Evolutionary conservation across 2,797 vertebrate genomes (phyloP), one percentile per base, ranked within the genome.

Genomic region (Myiotriccus ornatus): DNA sequence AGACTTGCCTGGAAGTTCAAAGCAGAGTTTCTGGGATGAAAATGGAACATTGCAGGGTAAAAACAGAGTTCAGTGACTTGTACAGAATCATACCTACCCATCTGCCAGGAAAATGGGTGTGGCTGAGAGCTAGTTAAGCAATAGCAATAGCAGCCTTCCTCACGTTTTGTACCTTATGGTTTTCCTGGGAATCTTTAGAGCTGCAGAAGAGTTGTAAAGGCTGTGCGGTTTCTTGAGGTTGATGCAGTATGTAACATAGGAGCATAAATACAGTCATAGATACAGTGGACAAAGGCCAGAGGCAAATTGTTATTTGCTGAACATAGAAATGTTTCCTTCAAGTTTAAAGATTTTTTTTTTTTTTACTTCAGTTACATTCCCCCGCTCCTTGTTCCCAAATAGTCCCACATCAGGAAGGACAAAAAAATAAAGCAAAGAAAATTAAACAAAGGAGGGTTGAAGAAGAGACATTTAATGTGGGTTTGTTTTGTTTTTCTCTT

Each of bases 1-100:
- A 91, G 70, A 7, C 67, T 77, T 90, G 77, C 53, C 39, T 85
- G 64, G 14, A 63, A 75, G 53, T 57, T 97, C 92, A 95, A 75
- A 95, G 80, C 55, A 73, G 20, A 64, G 59, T 44, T 80, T n/a
- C 43, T 79, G 32, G 37, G 62, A 75, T 79, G 43, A 75, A 92
- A 92, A 87, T 37, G 44, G 71, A 78, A 91, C 18, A 47, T 37
- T 83, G 35, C 46, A 43, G 79, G 25, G 35, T 87, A 3, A 49
- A 91, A 67, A n/a, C 9, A 44, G 57, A 89, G 20, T 62, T 86
- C 37, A 44, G 37, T 75, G 60, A 16, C 56, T 44, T 73, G 25
- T 75, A 46, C 52, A 15, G 69, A 39, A 17, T 87, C 22, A 27
- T 73, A 65, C 52, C 7, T 78, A 60, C 7, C 7, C 50, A 25